A percentile compares a stretch with the other conserved stretches of the same genome.
These are phyloP conservation scores for Styela clava DNA, from an alignment of 23 tunicate species.

Conservation along the genomic window DNA sequence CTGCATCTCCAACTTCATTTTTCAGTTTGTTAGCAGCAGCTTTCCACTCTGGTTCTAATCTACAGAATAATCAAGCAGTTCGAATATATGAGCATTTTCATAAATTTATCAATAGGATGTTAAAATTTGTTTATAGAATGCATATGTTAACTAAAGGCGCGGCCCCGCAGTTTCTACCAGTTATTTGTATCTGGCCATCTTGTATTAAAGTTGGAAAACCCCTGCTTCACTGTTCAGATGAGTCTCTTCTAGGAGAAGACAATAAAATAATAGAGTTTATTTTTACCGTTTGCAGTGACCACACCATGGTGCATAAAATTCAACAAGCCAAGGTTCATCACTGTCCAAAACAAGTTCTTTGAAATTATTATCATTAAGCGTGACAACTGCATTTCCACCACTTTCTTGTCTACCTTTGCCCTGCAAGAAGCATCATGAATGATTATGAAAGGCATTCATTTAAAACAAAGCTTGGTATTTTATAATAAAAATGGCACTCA, in stretches of 20 bases:
- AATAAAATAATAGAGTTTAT: too few species aligned
- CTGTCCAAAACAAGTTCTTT: slow-evolving; percentile 72
- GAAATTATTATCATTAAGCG: slow-evolving; percentile 96
- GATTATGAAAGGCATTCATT: too few species aligned
- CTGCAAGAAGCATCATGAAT: not conserved
- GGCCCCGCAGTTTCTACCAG: too few species aligned
- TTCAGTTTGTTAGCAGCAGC: slow-evolving; percentile 84
- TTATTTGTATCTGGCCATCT: too few species aligned
- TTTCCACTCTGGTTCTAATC: slow-evolving; percentile 94
- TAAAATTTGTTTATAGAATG: too few species aligned
- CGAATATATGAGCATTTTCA: not conserved
- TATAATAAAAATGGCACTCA: too few species aligned
- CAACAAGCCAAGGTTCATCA: slow-evolving; percentile 96
- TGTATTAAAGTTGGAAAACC: too few species aligned
- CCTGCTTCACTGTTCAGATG: too few species aligned
- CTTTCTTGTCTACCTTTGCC: slow-evolving; percentile 35
- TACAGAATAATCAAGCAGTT: not conserved
- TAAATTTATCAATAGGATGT: too few species aligned
- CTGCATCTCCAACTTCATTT: slow-evolving; percentile 66
- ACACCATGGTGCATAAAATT: slow-evolving; percentile 99
- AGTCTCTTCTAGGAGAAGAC: too few species aligned
- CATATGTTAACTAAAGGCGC: too few species aligned
- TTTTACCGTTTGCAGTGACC: slow-evolving; percentile 97
- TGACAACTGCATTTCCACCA: slow-evolving; percentile 63
- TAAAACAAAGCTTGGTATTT: too few species aligned